These are phyloP conservation scores for Cremastinae sp. DNA, from an alignment of 2,888 invertebrate species.

Conservation along the genomic window DNA sequence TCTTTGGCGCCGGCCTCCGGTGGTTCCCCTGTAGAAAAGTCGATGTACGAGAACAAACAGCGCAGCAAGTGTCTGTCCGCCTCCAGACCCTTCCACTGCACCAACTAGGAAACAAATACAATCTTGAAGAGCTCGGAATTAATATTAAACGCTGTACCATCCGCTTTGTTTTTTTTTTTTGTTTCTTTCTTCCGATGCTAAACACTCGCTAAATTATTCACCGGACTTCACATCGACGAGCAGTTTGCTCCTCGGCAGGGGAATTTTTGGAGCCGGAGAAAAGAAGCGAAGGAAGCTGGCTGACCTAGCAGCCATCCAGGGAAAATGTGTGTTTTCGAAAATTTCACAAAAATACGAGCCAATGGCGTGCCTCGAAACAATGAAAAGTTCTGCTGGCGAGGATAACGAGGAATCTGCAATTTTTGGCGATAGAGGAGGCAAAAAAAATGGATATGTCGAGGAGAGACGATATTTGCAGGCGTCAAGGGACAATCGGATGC, in stretches of 20 bases:
- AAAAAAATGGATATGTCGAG: no score
- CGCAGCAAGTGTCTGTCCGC: constrained; percentile 98
- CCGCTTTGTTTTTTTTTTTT: neutral
- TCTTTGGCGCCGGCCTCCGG: constrained; percentile 82
- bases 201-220: neutral
- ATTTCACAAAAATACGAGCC: no score
- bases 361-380: no score
- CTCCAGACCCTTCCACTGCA: constrained; percentile 95
- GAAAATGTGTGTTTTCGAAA: no score
- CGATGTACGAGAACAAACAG: constrained; percentile 94
- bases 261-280: no score
- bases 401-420: no score
- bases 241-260: no score
- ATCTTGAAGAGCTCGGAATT: constrained; percentile 59
- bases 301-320: no score
- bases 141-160: constrained; percentile 23
- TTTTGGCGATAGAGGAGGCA: no score
- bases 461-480: neutral
- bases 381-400: no score
- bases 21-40: constrained; percentile 87
- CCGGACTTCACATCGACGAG: neutral
- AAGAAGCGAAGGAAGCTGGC: no score
- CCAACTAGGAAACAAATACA: constrained; percentile 85
- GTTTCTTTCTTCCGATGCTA: neutral
- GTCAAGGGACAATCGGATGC: no score